Evolutionary conservation across 1,140 invertebrate genomes (phyloP).

Genomic region (Paraescarpia echinospica): DNA sequence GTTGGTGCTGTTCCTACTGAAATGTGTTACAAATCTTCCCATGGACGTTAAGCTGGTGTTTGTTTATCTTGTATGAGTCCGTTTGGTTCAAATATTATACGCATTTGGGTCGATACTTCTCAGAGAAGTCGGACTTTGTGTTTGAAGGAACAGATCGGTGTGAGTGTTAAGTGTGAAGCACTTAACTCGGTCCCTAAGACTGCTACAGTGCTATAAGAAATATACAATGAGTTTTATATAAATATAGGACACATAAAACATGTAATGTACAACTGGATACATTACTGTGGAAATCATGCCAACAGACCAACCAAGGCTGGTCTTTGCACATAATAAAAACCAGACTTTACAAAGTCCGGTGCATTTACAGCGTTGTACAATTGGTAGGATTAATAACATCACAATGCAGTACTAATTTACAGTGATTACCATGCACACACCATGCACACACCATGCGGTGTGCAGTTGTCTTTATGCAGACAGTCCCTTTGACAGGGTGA

Average conservation of each 20-base stretch:
- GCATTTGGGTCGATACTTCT: not conserved
- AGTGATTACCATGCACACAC: not conserved
- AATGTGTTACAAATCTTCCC: conserved; percentile 1
- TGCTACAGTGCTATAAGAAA: not conserved
- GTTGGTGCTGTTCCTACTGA: not conserved
- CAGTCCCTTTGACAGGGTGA: not conserved
- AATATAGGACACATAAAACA: not conserved
- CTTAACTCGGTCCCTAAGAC: not conserved
- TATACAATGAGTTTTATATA: not conserved
- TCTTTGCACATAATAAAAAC: not conserved
- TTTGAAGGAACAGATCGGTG: not conserved
- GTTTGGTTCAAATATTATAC: conserved; percentile 1
- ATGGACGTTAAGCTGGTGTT: not conserved
- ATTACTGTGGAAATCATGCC: not conserved
- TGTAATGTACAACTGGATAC: not conserved
- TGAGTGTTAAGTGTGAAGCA: not conserved
- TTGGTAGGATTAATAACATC: not conserved
- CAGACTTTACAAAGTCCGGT: not conserved
- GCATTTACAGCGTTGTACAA: not conserved
- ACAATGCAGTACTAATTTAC: not conserved
- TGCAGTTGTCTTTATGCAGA: not conserved
- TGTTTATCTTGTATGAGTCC: not conserved
- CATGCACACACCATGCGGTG: too few relatives aligned
- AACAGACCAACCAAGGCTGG: not conserved
- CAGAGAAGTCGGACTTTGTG: not conserved